phyloP scores from a whole-genome alignment of 2,113 vertebrate species.

The Macheiramphus alcinus region DNA sequence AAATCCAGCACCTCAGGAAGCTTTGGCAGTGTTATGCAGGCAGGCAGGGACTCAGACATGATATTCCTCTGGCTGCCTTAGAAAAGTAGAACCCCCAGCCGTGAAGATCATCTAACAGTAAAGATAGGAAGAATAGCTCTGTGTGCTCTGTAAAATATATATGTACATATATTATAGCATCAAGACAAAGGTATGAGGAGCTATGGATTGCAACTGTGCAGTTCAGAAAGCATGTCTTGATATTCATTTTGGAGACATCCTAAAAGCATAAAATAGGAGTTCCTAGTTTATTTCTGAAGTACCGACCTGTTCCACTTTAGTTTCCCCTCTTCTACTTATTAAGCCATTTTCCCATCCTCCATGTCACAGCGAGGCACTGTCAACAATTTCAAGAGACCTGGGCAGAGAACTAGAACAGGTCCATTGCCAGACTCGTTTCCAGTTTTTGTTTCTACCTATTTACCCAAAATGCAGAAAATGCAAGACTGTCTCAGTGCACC shows the following conservation, averaged over 20 bases:
- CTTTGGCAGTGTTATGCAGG: neutral
- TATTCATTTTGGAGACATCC: neutral
- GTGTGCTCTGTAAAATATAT: neutral
- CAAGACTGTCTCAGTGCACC: neutral
- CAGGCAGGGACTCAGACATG: neutral
- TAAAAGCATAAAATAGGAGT: neutral
- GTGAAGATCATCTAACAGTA: neutral
- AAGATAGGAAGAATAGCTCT: neutral
- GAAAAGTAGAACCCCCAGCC: neutral
- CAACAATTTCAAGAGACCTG: neutral
- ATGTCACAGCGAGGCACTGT: rapidly evolving
- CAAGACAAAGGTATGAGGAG: neutral
- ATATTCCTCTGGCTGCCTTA: neutral
- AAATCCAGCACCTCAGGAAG: neutral
- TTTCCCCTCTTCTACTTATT: neutral
- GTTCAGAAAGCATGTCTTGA: neutral
- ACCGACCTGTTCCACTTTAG: neutral
- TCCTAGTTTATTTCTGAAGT: neutral
- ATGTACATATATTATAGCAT: neutral
- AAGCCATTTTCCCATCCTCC: neutral
- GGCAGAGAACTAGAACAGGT: neutral
- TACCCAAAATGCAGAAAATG: neutral
- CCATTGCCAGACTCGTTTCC: neutral
- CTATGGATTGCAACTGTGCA: neutral
- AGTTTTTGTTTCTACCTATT: neutral